Evolutionary conservation across 1,140 invertebrate genomes (phyloP).

Genomic region (Adoxophyes honmai): DNA sequence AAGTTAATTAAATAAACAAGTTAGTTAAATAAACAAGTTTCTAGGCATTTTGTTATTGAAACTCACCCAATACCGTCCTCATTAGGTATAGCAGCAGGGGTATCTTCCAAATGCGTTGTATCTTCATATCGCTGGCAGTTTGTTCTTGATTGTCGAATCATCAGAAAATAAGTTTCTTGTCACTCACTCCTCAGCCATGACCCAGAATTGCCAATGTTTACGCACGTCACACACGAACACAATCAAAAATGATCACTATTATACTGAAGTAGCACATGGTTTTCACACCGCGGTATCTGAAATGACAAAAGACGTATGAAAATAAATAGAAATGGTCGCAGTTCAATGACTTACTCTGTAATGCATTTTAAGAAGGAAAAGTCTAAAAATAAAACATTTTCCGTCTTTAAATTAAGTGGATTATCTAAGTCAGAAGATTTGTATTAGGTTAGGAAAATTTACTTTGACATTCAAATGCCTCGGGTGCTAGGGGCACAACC

Average conservation of each 20-base stretch:
- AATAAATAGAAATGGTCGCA: too few relatives aligned
- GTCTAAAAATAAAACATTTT: not conserved
- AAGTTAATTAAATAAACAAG: too few relatives aligned
- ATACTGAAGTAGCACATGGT: conserved; percentile 58
- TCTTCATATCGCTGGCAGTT: not conserved
- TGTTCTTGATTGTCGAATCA: not conserved
- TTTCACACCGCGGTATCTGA: conserved; percentile 32
- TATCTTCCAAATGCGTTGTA: conserved; percentile 6
- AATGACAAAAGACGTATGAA: conserved; percentile 23
- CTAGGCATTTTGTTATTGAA: not conserved
- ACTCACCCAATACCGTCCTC: not conserved
- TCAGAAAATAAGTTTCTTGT: not conserved
- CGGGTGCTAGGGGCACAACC: conserved; percentile 1
- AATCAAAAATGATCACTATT: conserved; percentile 59
- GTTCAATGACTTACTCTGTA: too few relatives aligned
- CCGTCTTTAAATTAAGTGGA: not conserved
- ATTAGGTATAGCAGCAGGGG: not conserved
- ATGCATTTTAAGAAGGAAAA: too few relatives aligned
- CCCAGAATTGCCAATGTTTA: not conserved
- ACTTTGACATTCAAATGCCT: conserved; percentile 6
- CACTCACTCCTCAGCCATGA: not conserved
- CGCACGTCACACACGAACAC: conserved; percentile 34
- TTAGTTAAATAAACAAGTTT: not conserved
- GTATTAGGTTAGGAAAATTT: not conserved
- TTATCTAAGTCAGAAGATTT: not conserved